These are phyloP conservation scores for Sander lucioperca DNA, from an alignment of 2,113 vertebrate species.

Conservation along the genomic window DNA sequence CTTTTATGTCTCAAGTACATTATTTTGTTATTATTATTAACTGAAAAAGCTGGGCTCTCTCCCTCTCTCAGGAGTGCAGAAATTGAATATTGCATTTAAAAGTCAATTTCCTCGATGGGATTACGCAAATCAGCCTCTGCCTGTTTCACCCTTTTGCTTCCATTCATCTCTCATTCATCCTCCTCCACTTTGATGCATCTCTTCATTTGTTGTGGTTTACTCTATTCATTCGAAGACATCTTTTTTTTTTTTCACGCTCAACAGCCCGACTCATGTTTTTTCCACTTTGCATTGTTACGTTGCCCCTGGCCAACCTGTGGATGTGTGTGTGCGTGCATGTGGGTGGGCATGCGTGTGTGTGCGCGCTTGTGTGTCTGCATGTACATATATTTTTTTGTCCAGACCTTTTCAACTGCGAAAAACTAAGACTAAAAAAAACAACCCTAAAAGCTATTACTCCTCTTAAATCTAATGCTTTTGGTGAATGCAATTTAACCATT, in stretches of 20 bases:
- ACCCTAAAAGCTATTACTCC: constrained; percentile 83
- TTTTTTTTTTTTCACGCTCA: constrained; percentile 76
- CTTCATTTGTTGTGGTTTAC: constrained; percentile 85
- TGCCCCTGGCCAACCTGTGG: constrained; percentile 55
- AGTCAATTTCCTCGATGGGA: constrained; percentile 86
- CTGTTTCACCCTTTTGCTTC: constrained; percentile 65
- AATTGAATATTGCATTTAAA: constrained; percentile 88
- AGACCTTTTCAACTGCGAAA: constrained; percentile 56
- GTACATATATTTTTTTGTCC: constrained; percentile 65
- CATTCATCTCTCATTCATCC: constrained; percentile 75
- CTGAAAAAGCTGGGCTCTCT: constrained; percentile 66
- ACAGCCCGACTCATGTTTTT: constrained; percentile 76
- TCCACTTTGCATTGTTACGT: constrained; percentile 82
- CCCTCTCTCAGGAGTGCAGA: constrained; percentile 66
- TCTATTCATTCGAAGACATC: constrained; percentile 84
- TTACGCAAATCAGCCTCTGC: constrained; percentile 85
- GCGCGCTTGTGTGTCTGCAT: constrained; percentile 36
- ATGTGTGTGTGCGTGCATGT: constrained; percentile 38
- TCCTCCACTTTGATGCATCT: constrained; percentile 83
- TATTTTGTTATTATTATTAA: constrained; percentile 87
- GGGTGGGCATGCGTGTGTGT: constrained; percentile 26
- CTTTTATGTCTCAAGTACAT: constrained; percentile 86
- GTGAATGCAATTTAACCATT: constrained; percentile 74
- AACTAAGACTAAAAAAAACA: constrained; percentile 22
- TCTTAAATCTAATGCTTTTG: constrained; percentile 75